Evolutionary conservation across 2,797 vertebrate genomes (phyloP).

Genomic region (Xenopus petersii): DNA sequence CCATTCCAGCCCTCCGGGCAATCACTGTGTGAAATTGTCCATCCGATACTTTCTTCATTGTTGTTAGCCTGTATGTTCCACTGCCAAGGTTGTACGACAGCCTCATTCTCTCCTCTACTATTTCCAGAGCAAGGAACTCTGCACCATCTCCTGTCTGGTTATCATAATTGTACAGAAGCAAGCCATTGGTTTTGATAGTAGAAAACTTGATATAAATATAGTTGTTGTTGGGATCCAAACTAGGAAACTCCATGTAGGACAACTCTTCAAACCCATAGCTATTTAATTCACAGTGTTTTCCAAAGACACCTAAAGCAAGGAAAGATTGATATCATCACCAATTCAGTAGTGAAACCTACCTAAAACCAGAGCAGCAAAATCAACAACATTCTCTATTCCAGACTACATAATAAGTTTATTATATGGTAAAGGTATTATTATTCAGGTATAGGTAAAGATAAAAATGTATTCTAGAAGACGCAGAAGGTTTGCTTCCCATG

Average conservation of each 20-base stretch:
- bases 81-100: slow-evolving; percentile 95
- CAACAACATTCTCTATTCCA: no score
- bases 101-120: slow-evolving; percentile 80
- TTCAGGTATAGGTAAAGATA: no score
- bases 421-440: no score
- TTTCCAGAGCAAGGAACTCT: slow-evolving; percentile 92
- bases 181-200: slow-evolving; percentile 83
- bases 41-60: slow-evolving; percentile 87
- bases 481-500: no score
- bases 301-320: slow-evolving; percentile 83
- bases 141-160: slow-evolving; percentile 93
- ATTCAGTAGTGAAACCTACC: neutral
- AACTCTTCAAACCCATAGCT: slow-evolving; percentile 96
- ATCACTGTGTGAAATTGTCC: slow-evolving; percentile 95
- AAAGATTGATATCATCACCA: slow-evolving; percentile 10
- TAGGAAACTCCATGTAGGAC: slow-evolving; percentile 97
- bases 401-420: no score
- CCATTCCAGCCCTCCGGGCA: slow-evolving; percentile 93
- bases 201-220: slow-evolving; percentile 98
- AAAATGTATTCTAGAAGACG: no score
- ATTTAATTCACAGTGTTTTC: slow-evolving; percentile 95
- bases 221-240: slow-evolving; percentile 96
- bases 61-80: slow-evolving; percentile 87
- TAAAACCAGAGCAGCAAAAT: no score
- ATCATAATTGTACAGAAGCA: slow-evolving; percentile 94